Conservation (phyloP, 2,113 vertebrate genomes). For the Anarhynchus alexandrinus region DNA sequence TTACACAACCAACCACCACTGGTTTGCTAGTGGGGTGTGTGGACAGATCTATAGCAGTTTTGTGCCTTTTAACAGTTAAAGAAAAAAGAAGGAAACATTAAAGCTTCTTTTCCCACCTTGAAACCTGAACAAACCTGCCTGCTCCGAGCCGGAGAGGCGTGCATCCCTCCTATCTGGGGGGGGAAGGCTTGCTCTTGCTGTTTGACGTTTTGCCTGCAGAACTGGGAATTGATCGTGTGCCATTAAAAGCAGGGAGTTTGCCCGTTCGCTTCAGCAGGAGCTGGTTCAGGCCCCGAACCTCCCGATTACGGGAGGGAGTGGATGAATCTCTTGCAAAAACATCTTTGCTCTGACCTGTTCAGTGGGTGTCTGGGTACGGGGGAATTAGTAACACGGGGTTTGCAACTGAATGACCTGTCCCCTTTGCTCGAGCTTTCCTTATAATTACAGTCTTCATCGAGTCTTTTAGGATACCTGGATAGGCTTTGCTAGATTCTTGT, state of each 20-base stretch:
- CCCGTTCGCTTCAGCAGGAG: not conserved
- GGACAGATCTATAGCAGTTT: not conserved
- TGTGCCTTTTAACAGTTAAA: not conserved
- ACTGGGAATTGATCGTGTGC: not conserved
- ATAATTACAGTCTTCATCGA: not conserved
- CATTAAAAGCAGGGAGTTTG: not conserved
- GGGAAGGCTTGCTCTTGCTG: not conserved
- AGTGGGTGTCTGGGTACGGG: not conserved
- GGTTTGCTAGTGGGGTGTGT: not conserved
- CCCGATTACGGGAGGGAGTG: not conserved
- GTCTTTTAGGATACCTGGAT: not conserved
- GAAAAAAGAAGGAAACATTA: not conserved
- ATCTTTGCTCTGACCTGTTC: not conserved
- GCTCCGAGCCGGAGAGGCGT: rapidly evolving
- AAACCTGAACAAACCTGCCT: not conserved
- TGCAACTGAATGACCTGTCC: not conserved
- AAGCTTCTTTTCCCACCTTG: not conserved
- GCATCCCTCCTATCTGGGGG: not conserved
- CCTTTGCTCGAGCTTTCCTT: not conserved
- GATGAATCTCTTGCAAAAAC: not conserved
- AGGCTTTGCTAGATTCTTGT: not conserved
- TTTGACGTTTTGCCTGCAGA: not conserved
- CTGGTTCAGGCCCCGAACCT: not conserved
- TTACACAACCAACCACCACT: not conserved
- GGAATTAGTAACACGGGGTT: not conserved